Base-by-base conservation (phyloP, 1,140 invertebrate genomes). In the Copidosoma floridanum region DNA sequence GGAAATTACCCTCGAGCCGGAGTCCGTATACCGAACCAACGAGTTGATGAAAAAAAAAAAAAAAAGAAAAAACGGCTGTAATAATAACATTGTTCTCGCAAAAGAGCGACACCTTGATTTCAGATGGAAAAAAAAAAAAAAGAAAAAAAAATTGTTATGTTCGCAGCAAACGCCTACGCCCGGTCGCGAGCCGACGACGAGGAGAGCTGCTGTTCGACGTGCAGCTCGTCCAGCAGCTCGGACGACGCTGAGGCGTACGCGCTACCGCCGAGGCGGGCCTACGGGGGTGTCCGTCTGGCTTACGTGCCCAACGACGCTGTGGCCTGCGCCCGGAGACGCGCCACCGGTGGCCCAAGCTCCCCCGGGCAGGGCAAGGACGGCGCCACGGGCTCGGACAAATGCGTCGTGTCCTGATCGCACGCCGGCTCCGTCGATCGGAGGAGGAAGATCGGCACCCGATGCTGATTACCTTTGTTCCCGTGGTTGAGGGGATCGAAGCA, bases 271-370 rank as follows among this genome's bases (percentile, higher is more conserved):
- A 78, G 91, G 66, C 80, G 89, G 68, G 89, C 91, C 12, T 94
- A 93, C 72, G 91, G 91, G 29, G 91, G 91, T 47, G 92, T 93
- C 3, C 77, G 92, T 43, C 92, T 94, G 63, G 92, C 91, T 10
- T 95, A 94, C 78, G 91, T 95, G 60, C 92, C 91, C 61, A 94
- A 93, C 73, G 92, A 94, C 76, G 88, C 90, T 0, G 81, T 94
- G 16, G 91, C 90, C 12, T 89, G 88, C 68, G 89, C 89, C 35
- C 83, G 86, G 64, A 82, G 88, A 59, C 83, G 88, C 46, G 81
- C 87, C 59, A 16, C 29, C 7, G 23, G n/a, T 2, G 56, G 46
- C 4, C 82, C 83, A 56, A 57, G 79, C 64, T 69, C 82, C 70
- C 64, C 80, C 62, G n/a, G 61, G 66, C 11, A 20, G 52, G 18